These are phyloP conservation scores for Drosophila vallismaia DNA, from an alignment of 2,888 invertebrate genomes.

Conservation along the genomic window DNA sequence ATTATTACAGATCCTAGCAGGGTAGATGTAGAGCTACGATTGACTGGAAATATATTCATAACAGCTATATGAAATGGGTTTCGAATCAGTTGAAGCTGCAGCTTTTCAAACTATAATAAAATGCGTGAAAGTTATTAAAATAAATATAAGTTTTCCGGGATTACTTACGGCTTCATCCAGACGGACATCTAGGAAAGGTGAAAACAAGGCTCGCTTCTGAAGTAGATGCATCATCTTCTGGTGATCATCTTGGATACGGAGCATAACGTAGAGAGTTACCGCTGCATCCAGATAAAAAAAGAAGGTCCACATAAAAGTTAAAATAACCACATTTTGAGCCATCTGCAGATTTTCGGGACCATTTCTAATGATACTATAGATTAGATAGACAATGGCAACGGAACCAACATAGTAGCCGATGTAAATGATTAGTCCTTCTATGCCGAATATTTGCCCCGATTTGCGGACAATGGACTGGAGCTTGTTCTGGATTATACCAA, in stretches of 20 bases:
- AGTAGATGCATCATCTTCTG: conserved; percentile 18
- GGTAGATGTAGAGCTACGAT: conserved; percentile 1
- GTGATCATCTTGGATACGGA: conserved; percentile 31
- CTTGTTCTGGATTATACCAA: conserved; percentile 8
- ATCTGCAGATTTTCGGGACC: background rate
- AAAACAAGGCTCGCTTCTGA: conserved; percentile 24
- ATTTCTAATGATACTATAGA: conserved; percentile 13
- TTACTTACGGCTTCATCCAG: conserved; percentile 48
- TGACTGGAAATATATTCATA: conserved; percentile 39
- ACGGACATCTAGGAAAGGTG: conserved; percentile 42
- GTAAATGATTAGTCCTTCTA: conserved; percentile 19
- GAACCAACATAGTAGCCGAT: conserved; percentile 15
- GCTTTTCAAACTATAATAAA: conserved; percentile 18
- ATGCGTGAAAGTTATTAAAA: background rate
- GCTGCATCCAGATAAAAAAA: conserved; percentile 34
- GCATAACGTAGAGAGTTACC: conserved; percentile 8
- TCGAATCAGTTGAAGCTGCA: conserved; percentile 52
- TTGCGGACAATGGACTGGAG: conserved; percentile 3
- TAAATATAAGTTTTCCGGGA: background rate
- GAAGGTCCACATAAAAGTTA: background rate
- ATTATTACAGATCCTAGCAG: conserved; percentile 37
- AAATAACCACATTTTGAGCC: background rate
- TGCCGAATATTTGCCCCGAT: background rate
- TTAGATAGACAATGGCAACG: conserved; percentile 16
- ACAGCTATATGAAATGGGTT: conserved; percentile 50